Base-by-base conservation (phyloP, 2,888 invertebrate species). In the Blastobasis lacticolella region DNA sequence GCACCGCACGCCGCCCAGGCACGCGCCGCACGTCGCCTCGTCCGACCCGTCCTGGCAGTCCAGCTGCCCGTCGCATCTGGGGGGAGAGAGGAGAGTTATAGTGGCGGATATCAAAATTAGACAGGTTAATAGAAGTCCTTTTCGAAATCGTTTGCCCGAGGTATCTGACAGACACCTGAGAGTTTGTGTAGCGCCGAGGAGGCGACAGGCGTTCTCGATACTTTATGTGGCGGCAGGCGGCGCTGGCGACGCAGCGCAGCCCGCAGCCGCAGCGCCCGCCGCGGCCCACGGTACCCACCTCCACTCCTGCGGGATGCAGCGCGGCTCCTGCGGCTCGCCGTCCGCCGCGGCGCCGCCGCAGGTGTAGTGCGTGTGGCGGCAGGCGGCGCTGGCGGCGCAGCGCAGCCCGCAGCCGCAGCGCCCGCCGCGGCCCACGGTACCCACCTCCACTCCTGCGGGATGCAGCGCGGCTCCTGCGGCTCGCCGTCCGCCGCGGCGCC, bases 21-120 rank as follows among this genome's bases (percentile, higher is more conserved):
- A 96, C n/a, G 90, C 89, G 6, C 93, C 79, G 59, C 49, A 57
- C 54, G 66, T 66, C 48, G 64, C 73, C 69, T 87, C 87, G 77
- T 97, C 97, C 8, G 94, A 94, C 49, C 93, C 94, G 78, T 95
- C 95, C 2, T 91, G 90, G 75, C 96, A 97, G 77, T 97, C 96
- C 50, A 90, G 89, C 66, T 94, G 94, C 0, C 94, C 94, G 76
- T 97, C 96, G 70, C 94, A 95, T 59, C 90, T 90, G 59, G 2
- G 46, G 43, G 41, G 8, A 42, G n/a, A 42, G 8, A 42, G 40
- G 5, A 8, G 40, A 40, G 8, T 40, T n/a, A n/a, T n/a, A n/a
- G n/a, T n/a, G n/a, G n/a, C n/a, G n/a, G n/a, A n/a, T n/a, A n/a
- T n/a, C n/a, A n/a, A n/a, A n/a, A n/a, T n/a, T n/a, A n/a, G n/a